Base-by-base conservation (phyloP, 2,797 vertebrate species). In the Gastrophryne carolinensis region DNA sequence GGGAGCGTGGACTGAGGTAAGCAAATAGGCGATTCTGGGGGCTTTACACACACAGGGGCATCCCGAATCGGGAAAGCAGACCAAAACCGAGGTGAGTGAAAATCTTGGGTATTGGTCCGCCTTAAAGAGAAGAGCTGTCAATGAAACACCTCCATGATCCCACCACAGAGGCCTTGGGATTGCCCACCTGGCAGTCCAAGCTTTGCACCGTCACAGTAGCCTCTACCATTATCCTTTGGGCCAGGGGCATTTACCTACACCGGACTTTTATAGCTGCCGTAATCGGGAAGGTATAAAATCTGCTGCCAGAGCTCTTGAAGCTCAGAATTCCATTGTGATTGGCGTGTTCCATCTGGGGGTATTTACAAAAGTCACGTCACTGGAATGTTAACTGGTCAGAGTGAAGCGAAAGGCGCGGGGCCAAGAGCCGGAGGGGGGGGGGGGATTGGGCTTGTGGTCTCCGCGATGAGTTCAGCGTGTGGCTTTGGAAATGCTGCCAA, bases 381-480 rank as follows among this genome's bases (percentile, higher is more conserved):
- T 73, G 71, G 61, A 64, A 73, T 73, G 61, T 65, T 39, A 41
- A 24, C 60, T 63, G 58, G 35, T 62, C 21, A 50, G n/a, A 41
- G 49, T 4, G 17, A 29, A 19, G 34, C 2, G n/a, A n/a, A n/a
- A n/a, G n/a, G n/a, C 5, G n/a, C 15, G n/a, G 23, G 37, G 41
- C 57, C 44, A 60, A 60, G 39, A 44, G 13, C 9, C 4, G 12
- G 34, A 1, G 21, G 44, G 19, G 57, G 9, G n/a, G 35, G 37
- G 68, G n/a, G 21, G 17, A 11, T 17, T 17, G 21, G 26, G 47
- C 10, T 49, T 62, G 37, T 37, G 54, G 44, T 52, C 47, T 10
- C 8, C 58, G 64, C 17, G 11, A 21, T n/a, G 47, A 66, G 50
- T 66, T 35, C 27, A 65, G 41, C 49, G 21, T 17, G 49, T 32